Evolutionary conservation across 1,140 invertebrate genomes (phyloP).

Genomic region (Diachasmimorpha longicaudata): DNA sequence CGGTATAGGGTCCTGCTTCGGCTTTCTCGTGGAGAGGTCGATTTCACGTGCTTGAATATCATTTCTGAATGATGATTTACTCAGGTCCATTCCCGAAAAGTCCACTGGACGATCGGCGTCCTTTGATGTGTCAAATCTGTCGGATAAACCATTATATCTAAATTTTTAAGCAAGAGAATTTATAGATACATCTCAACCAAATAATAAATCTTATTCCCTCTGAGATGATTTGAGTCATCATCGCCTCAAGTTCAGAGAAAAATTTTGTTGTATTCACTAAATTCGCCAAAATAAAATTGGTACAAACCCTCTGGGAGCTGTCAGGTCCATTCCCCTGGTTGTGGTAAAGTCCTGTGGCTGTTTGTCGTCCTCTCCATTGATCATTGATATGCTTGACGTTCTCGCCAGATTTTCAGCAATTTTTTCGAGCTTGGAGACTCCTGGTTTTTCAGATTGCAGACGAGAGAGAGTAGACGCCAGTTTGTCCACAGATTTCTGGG

Average conservation of each 20-base stretch:
- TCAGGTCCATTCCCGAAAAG: slow-evolving; percentile 59
- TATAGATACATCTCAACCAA: too few species aligned
- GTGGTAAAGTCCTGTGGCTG: slow-evolving; percentile 37
- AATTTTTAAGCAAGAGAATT: too few species aligned
- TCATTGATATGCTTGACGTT: slow-evolving; percentile 38
- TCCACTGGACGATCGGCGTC: slow-evolving; percentile 46
- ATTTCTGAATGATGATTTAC: slow-evolving; percentile 46
- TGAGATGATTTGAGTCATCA: too few species aligned
- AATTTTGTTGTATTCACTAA: too few species aligned
- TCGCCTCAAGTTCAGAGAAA: too few species aligned
- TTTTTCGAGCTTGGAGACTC: slow-evolving; percentile 53
- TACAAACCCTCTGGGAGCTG: slow-evolving; percentile 45
- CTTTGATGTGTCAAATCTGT: too few species aligned
- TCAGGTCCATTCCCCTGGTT: slow-evolving; percentile 51
- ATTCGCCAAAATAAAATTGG: too few species aligned
- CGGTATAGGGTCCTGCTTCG: slow-evolving; percentile 32
- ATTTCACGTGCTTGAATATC: slow-evolving; percentile 57
- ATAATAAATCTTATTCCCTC: too few species aligned
- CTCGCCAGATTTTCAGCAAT: slow-evolving; percentile 58
- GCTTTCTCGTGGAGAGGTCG: slow-evolving; percentile 56
- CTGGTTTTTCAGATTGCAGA: slow-evolving; percentile 53
- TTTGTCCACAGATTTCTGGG: slow-evolving; percentile 54
- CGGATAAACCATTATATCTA: too few species aligned
- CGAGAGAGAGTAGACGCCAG: slow-evolving; percentile 54
- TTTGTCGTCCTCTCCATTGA: slow-evolving; percentile 40